Conservation (phyloP, 2,888 invertebrate species). For the Phengaris arion region DNA sequence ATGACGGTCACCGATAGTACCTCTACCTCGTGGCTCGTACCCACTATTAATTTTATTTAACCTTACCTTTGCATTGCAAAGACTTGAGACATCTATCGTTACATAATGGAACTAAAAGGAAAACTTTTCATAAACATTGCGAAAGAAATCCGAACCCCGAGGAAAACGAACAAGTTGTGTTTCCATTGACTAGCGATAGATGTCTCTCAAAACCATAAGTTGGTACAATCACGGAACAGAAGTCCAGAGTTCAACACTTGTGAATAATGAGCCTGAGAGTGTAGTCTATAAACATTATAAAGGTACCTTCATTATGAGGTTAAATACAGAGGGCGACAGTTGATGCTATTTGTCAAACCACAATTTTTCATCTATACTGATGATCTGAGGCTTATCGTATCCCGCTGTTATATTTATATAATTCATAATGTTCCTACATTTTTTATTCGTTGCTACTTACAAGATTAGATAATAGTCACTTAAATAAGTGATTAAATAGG, state of each 20-base stretch:
- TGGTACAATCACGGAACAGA: too few species aligned
- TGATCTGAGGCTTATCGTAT: too few species aligned
- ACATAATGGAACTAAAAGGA: not conserved
- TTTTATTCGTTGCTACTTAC: too few species aligned
- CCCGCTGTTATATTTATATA: too few species aligned
- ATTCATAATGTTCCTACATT: too few species aligned
- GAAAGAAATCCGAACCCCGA: not conserved
- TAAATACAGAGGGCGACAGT: not conserved
- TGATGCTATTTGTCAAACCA: not conserved
- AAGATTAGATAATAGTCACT: too few species aligned
- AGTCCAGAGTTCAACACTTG: too few species aligned
- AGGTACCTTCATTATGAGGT: not conserved
- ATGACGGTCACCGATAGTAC: too few species aligned
- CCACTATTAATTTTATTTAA: not conserved
- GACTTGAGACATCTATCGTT: not conserved
- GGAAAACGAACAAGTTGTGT: not conserved
- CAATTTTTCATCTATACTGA: not conserved
- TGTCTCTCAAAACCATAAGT: not conserved
- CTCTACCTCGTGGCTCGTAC: too few species aligned
- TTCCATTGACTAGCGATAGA: not conserved
- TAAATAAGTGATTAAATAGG: too few species aligned
- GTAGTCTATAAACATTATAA: too few species aligned
- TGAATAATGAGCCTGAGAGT: too few species aligned
- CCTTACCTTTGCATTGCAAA: not conserved
- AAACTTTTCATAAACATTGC: not conserved